A percentile compares a stretch with the other conserved stretches of the same genome.
These are phyloP conservation scores for Nematolebias whitei DNA, from an alignment of 2,113 vertebrate genomes.

Conservation along the genomic window DNA sequence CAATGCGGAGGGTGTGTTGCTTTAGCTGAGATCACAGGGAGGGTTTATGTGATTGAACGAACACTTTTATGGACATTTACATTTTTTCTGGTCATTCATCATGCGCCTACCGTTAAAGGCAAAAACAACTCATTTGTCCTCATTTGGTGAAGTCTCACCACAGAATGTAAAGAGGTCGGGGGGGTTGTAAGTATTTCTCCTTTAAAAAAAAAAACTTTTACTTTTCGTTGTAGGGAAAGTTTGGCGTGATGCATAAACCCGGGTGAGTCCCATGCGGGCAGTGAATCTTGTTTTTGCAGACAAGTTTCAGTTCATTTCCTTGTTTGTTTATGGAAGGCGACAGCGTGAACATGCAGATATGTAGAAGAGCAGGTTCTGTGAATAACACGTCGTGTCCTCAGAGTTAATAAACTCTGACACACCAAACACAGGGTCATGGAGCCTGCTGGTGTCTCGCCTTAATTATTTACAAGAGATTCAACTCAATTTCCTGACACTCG, in stretches of 20 bases:
- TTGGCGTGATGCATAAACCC: slow-evolving; percentile 8
- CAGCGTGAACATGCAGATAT: not conserved
- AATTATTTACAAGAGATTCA: not conserved
- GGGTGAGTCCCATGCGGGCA: not conserved
- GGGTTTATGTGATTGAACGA: slow-evolving; percentile 34
- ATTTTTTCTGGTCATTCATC: slow-evolving; percentile 14
- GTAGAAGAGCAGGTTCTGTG: slow-evolving; percentile 15
- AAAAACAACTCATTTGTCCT: slow-evolving; percentile 17
- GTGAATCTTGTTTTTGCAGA: not conserved
- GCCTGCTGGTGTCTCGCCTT: not conserved
- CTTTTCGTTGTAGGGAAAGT: slow-evolving; percentile 4
- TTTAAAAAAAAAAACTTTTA: too few relatives aligned
- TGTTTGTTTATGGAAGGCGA: not conserved
- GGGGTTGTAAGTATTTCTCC: too few relatives aligned
- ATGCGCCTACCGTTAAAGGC: slow-evolving; percentile 24
- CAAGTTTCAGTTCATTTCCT: not conserved
- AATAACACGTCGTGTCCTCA: not conserved
- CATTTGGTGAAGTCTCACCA: slow-evolving; percentile 5
- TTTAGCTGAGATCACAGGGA: slow-evolving; percentile 54
- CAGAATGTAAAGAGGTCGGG: not conserved
- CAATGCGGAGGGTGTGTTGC: slow-evolving; percentile 31
- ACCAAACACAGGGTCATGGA: not conserved
- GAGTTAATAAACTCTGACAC: not conserved
- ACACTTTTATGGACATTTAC: slow-evolving; percentile 51
- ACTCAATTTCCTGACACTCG: too few relatives aligned